Conservation (phyloP, 2,888 invertebrate genomes). For the Yponomeuta sedellus region DNA sequence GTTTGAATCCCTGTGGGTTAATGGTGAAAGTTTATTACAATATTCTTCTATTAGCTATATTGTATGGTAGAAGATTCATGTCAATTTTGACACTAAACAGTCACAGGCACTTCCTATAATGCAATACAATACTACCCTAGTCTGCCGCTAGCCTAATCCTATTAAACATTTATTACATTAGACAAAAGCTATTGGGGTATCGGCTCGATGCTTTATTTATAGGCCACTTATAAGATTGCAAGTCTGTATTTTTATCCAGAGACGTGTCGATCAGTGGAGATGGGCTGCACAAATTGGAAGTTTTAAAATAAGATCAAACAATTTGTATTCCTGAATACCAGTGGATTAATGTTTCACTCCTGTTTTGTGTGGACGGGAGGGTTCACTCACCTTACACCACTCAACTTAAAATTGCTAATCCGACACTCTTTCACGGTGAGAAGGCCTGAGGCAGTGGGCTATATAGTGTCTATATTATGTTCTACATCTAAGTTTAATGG, state of each 20-base stretch:
- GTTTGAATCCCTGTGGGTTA: too few relatives aligned
- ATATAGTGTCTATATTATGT: too few relatives aligned
- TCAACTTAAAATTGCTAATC: too few relatives aligned
- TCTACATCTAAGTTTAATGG: too few relatives aligned
- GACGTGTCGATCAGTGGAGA: neutral
- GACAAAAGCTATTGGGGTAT: slow-evolving; percentile 65
- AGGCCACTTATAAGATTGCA: slow-evolving; percentile 62
- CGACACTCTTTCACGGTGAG: too few relatives aligned
- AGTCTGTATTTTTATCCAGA: slow-evolving; percentile 30
- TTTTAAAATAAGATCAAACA: slow-evolving; percentile 17
- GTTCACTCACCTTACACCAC: too few relatives aligned
- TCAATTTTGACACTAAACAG: slow-evolving; percentile 64
- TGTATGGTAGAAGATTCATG: slow-evolving; percentile 20
- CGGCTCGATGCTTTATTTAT: slow-evolving; percentile 68
- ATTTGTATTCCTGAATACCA: slow-evolving; percentile 14
- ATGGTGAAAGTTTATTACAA: too few relatives aligned
- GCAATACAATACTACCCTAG: slow-evolving; percentile 50
- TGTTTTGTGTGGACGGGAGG: too few relatives aligned
- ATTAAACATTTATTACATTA: slow-evolving; percentile 75
- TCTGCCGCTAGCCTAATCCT: slow-evolving; percentile 68
- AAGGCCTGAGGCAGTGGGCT: too few relatives aligned
- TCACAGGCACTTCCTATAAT: slow-evolving; percentile 40
- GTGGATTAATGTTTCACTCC: too few relatives aligned
- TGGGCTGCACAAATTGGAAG: slow-evolving; percentile 6
- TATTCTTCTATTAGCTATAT: too few relatives aligned